Conservation (phyloP, 2,888 invertebrate species). For the Apamea anceps region DNA sequence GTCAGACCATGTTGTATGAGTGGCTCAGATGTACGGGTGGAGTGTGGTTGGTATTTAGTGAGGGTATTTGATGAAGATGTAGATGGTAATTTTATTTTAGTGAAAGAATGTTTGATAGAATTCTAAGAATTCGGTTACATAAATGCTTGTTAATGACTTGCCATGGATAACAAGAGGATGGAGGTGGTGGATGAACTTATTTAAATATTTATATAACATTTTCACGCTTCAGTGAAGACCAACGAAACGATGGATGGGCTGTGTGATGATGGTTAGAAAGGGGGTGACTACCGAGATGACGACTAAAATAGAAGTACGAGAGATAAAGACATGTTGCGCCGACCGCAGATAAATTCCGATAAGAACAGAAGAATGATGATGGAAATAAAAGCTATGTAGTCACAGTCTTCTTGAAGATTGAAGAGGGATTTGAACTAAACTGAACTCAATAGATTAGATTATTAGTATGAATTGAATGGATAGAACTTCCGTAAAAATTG, state of each 20-base stretch:
- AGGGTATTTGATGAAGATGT: conserved; percentile 15
- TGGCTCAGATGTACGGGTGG: conserved; percentile 30
- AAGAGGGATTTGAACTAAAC: too few relatives aligned
- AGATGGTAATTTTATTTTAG: conserved; percentile 3
- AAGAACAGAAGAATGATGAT: background rate
- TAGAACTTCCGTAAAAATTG: background rate
- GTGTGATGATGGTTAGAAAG: too few relatives aligned
- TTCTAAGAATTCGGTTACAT: background rate
- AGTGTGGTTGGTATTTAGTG: conserved; percentile 35
- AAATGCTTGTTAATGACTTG: background rate
- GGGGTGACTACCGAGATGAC: too few relatives aligned
- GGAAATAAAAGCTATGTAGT: background rate
- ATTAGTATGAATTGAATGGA: background rate
- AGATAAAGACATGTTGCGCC: too few relatives aligned
- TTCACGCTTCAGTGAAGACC: too few relatives aligned
- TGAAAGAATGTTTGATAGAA: background rate
- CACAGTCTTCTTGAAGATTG: background rate
- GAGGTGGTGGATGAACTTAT: background rate
- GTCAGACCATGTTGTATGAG: conserved; percentile 60
- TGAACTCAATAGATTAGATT: background rate
- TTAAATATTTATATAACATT: too few relatives aligned
- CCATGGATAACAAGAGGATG: background rate
- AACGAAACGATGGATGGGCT: too few relatives aligned
- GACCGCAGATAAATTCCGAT: too few relatives aligned
- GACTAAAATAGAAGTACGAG: too few relatives aligned